Evolutionary conservation across 2,797 vertebrate species (phyloP), one percentile per base, ranked within the genome.

Genomic region (Rhynchotus rufescens): DNA sequence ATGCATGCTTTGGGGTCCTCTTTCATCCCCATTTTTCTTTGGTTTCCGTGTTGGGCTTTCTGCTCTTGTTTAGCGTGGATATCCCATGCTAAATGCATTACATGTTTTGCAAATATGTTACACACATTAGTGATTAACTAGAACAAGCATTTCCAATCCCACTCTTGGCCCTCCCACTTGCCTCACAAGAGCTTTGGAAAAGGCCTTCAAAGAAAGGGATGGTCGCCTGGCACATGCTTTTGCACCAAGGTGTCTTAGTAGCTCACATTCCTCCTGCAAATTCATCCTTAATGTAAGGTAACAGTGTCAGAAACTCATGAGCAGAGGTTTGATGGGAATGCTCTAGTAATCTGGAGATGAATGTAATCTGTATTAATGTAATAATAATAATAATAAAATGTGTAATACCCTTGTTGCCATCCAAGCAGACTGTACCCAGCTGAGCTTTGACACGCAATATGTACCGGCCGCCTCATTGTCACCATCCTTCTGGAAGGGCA

Each of bases 381-480:
- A 36, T 36, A 36, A 36, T 36, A 36, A 36, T 36, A 36, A 36
- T 36, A 36, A 36, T 36, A 36, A 36, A 36, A 36, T 36, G 47
- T 23, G 21, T 68, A 42, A 57, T 2, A 0, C 4, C 0, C 8
- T 5, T 49, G 38, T 8, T 57, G 36, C 20, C 49, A 9, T 1
- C 0, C 23, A 5, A 4, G 1, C 17, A 51, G 25, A 25, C 25
- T 52, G 38, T 60, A 10, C 34, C 40, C 16, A 56, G 23, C 28
- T 36, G 10, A 26, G 38, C 32, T 1, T 10, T n/a, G 16, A 22
- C 44, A 45, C 34, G 23, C n/a, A 12, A 15, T 36, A 36, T 36
- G 36, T 36, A 36, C 36, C 36, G 36, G 36, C 36, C 6, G 9
- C 28, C 20, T 76, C 10, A 9, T 44, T 38, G 56, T 22, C 1